Evolutionary conservation across 2,888 invertebrate genomes (phyloP).

Genomic region (Zeuzera pyrina): DNA sequence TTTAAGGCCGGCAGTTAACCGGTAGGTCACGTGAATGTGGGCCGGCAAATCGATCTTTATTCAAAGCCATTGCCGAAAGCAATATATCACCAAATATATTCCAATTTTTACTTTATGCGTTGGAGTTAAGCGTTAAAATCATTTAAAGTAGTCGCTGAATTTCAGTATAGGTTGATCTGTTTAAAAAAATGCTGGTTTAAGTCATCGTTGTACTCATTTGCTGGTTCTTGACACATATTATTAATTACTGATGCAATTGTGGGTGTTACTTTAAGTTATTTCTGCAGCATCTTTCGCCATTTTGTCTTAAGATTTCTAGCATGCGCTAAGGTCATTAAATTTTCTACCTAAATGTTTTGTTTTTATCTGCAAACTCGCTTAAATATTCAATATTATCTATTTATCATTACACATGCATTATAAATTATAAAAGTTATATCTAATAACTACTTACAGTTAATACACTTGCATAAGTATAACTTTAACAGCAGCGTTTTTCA

Average conservation of each 20-base stretch:
- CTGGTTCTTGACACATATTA: background rate
- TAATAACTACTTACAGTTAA: no score
- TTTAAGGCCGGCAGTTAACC: background rate
- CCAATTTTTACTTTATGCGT: no score
- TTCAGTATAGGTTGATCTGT: no score
- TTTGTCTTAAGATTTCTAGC: slow-evolving; percentile 31
- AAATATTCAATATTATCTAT: no score
- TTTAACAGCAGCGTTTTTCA: no score
- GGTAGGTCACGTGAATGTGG: slow-evolving; percentile 10
- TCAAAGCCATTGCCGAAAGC: background rate
- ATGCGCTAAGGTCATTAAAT: slow-evolving; percentile 2
- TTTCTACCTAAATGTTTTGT: no score
- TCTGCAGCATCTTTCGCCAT: slow-evolving; percentile 39
- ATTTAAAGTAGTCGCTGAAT: no score
- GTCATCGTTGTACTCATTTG: slow-evolving; percentile 8
- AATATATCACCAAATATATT: background rate
- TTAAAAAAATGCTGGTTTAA: slow-evolving; percentile 12
- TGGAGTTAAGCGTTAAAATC: no score
- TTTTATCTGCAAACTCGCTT: no score
- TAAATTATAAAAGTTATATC: no score
- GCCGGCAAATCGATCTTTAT: slow-evolving; percentile 8
- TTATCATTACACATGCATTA: no score
- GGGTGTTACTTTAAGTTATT: slow-evolving; percentile 4
- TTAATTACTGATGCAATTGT: background rate
- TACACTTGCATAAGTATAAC: no score